Base-by-base conservation (phyloP, 2,797 vertebrate genomes). In the Gallinago nigripennis region DNA sequence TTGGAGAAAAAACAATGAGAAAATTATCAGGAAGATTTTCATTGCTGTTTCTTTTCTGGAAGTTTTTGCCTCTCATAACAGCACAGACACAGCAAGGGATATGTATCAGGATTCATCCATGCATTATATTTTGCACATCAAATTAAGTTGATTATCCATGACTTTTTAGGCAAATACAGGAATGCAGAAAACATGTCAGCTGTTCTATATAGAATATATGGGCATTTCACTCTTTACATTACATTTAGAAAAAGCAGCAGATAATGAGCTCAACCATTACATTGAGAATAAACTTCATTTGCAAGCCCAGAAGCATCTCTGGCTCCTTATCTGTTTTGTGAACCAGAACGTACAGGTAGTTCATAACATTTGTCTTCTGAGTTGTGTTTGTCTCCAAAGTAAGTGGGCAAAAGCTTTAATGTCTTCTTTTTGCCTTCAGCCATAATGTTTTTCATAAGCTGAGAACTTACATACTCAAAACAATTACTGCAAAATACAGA, bases 151-250 rank as follows among this genome's bases (percentile, higher is more conserved):
- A 76, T 94, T 96, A 78, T 75, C 92, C 76, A 65, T 82, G 82
- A 71, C 88, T 96, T 94, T 87, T 96, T 96, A 96, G 73, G 91
- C 77, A 96, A 96, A 87, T 85, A 89, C 86, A 88, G 90, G 46
- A 96, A 94, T 86, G 82, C 41, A 94, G 82, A 88, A 96, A 97
- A 94, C 61, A 94, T 71, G 81, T 76, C 90, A 89, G 84, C 63
- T 72, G 90, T 58, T 92, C 66, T 0, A 83, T 25, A 77, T 1
- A 68, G 27, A 82, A 78, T 48, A 84, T 24, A 76, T 18, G 70
- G 66, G 48, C 66, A 82, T 4, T 77, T 82, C 65, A 66, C 31
- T 77, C 94, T 79, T 85, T 50, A 8, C 65, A 86, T 82, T 33
- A 45, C 53, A 54, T 72, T 88, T 83, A 83, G 66, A 79, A 75